A percentile compares a stretch with the other conserved stretches of the same genome.
phyloP scores from a whole-genome alignment of 2,888 invertebrate genomes.

The Drosophila pseudotakahashii region DNA sequence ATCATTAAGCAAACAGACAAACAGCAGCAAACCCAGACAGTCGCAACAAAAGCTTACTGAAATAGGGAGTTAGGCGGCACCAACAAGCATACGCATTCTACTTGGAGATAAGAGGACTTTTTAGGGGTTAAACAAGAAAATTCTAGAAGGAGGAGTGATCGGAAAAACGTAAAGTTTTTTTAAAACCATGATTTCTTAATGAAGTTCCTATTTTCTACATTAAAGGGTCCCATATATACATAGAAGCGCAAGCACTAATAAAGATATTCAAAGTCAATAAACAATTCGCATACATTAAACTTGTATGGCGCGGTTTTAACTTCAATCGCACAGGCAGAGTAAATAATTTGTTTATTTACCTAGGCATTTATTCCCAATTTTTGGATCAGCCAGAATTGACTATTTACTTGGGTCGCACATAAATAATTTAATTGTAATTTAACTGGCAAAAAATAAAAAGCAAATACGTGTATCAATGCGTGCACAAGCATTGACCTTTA shows the following conservation, averaged over 20 bases:
- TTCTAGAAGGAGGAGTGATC: not conserved
- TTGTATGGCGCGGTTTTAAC: constrained; percentile 16
- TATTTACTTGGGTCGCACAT: constrained; percentile 22
- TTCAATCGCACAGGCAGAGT: constrained; percentile 9
- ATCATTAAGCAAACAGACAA: constrained; percentile 1
- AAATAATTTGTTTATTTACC: constrained; percentile 63
- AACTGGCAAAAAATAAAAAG: constrained; percentile 54
- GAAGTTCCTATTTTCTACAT: no score
- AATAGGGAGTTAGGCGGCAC: constrained; percentile 4
- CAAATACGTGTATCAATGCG: constrained; percentile 49
- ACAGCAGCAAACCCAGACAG: constrained; percentile 11
- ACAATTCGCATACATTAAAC: constrained; percentile 1
- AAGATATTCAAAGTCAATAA: not conserved
- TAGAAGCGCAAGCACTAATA: not conserved
- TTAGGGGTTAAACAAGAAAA: not conserved
- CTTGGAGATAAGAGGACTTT: not conserved
- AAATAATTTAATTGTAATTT: constrained; percentile 68
- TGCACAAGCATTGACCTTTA: constrained; percentile 66
- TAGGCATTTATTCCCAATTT: constrained; percentile 44
- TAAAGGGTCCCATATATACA: not conserved
- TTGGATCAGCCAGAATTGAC: constrained; percentile 12
- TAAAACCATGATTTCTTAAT: no score
- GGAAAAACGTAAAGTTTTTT: no score
- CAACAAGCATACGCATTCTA: not conserved
- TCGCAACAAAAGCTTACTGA: not conserved